A percentile compares a stretch with the other conserved stretches of the same genome.
Evolutionary conservation across 2,113 vertebrate species (phyloP).

Genomic region (Alosa alosa): DNA sequence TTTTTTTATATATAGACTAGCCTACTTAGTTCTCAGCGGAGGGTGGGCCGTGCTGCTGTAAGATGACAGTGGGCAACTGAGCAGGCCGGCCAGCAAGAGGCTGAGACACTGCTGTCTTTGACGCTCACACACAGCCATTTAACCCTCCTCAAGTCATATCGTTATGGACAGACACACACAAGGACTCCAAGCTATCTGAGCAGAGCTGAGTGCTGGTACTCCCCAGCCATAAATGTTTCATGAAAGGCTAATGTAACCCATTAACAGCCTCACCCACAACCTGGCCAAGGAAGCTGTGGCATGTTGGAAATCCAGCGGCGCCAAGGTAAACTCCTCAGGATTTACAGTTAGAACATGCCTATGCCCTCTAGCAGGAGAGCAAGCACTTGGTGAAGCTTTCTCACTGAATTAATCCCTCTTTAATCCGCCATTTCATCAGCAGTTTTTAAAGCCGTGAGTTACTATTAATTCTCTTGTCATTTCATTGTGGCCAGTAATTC

Average conservation of each 20-base stretch:
- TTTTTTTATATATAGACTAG: neutral
- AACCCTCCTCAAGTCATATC: neutral
- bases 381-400: neutral
- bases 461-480: neutral
- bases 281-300: slow-evolving; percentile 45
- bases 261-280: slow-evolving; percentile 47
- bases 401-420: neutral
- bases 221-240: slow-evolving; percentile 44
- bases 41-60: neutral
- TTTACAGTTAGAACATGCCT: slow-evolving; percentile 15
- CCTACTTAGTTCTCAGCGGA: neutral
- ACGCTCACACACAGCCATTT: neutral
- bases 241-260: slow-evolving; percentile 48
- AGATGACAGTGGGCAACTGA: neutral
- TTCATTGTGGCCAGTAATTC: neutral
- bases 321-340: slow-evolving; percentile 58
- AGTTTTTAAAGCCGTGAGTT: neutral
- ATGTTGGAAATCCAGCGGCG: slow-evolving; percentile 39
- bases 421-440: neutral
- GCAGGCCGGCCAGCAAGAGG: neutral
- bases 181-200: slow-evolving; percentile 16
- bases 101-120: slow-evolving; percentile 1
- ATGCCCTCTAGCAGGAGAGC: neutral
- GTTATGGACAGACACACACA: slow-evolving; percentile 13
- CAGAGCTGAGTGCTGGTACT: slow-evolving; percentile 31